Evolutionary conservation across 2,113 vertebrate species (phyloP).

Genomic region (Mionectes macconnelli): DNA sequence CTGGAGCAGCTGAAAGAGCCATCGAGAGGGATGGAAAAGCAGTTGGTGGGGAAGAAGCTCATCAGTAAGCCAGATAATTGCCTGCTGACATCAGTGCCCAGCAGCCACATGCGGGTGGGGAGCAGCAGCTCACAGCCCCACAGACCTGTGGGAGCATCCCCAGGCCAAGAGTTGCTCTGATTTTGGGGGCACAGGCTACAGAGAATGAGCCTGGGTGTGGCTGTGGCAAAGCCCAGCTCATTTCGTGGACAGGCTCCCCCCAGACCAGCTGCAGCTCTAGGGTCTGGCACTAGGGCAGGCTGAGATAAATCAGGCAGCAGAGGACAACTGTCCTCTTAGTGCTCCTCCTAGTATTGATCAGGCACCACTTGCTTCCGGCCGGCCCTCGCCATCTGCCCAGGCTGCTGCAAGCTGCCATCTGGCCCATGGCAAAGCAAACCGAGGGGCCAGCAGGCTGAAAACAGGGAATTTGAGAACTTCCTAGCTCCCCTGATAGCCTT

Average conservation of each 20-base stretch:
- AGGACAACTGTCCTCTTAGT: not conserved
- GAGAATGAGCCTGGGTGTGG: rapidly evolving
- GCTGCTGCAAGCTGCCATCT: constrained; percentile 53
- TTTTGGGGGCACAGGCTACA: not conserved
- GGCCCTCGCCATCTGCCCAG: constrained; percentile 49
- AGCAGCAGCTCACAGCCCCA: not conserved
- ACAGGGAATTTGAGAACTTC: not conserved
- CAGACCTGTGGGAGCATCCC: not conserved
- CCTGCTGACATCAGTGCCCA: not conserved
- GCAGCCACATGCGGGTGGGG: not conserved
- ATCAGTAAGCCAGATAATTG: not conserved
- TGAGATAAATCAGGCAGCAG: constrained; percentile 24
- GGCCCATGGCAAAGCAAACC: not conserved
- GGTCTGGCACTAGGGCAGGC: not conserved
- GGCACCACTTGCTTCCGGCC: not conserved
- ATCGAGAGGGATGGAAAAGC: not conserved
- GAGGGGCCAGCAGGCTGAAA: not conserved
- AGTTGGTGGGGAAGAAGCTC: not conserved
- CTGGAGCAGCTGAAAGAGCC: not conserved
- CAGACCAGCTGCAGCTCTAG: not conserved
- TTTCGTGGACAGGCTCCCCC: not conserved
- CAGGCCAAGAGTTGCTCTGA: not conserved
- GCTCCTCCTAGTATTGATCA: not conserved
- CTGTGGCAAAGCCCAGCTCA: not conserved
- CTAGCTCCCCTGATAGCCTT: not conserved